Conservation (phyloP, 2,797 vertebrate genomes). For the Rhinella marina region DNA sequence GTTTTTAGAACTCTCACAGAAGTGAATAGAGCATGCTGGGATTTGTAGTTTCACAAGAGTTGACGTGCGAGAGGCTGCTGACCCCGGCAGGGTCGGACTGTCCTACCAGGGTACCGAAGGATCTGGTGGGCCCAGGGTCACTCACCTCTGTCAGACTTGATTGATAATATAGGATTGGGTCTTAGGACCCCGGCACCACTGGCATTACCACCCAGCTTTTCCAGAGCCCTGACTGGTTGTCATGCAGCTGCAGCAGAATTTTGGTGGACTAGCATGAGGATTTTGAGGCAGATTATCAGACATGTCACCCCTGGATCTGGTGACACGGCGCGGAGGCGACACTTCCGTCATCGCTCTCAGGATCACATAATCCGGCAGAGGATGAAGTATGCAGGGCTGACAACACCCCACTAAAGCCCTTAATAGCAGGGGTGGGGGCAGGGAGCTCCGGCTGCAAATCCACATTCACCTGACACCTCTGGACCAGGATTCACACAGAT, state of each 20-base stretch:
- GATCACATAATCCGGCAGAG: not conserved
- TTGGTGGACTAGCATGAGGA: not conserved
- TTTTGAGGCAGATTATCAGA: not conserved
- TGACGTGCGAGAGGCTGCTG: too few species aligned
- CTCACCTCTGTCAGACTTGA: too few species aligned
- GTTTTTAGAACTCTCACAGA: too few species aligned
- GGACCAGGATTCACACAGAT: not conserved
- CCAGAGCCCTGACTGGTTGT: not conserved
- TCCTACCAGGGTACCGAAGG: too few species aligned
- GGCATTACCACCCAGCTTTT: not conserved
- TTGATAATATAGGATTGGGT: too few species aligned
- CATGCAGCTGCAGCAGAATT: too few species aligned
- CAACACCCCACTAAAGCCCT: constrained; percentile 35
- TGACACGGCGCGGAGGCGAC: not conserved
- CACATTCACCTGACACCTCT: constrained; percentile 7
- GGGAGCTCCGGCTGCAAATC: constrained; percentile 42
- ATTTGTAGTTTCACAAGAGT: too few species aligned
- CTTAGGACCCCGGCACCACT: too few species aligned
- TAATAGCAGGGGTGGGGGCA: constrained; percentile 47
- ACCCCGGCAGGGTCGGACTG: too few species aligned
- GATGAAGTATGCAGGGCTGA: not conserved
- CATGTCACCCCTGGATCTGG: not conserved
- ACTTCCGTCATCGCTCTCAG: not conserved
- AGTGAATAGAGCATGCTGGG: too few species aligned
- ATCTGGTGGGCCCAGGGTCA: too few species aligned